Evolutionary conservation across 2,888 invertebrate species (phyloP).

Genomic region (Plagodis dolabraria): DNA sequence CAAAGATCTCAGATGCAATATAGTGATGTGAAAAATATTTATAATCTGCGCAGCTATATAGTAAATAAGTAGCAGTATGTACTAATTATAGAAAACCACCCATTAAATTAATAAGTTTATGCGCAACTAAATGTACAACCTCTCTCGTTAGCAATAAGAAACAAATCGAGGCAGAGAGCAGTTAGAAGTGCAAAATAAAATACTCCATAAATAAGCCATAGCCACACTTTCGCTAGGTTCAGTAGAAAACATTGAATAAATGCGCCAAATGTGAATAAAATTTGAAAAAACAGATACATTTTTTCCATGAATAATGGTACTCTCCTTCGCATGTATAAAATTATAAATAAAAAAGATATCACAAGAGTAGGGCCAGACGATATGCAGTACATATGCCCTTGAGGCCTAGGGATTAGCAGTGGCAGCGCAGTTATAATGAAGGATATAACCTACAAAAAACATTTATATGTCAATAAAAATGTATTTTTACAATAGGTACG

Average conservation of each 20-base stretch:
- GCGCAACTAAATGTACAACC: slow-evolving; percentile 81
- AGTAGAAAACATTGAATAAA: slow-evolving; percentile 77
- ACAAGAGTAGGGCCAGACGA: slow-evolving; percentile 74
- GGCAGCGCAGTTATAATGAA: slow-evolving; percentile 66
- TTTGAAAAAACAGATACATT: slow-evolving; percentile 81
- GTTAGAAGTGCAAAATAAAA: slow-evolving; percentile 72
- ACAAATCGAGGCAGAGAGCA: slow-evolving; percentile 68
- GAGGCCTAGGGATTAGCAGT: slow-evolving; percentile 58
- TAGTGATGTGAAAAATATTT: slow-evolving; percentile 23
- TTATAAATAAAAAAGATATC: slow-evolving; percentile 71
- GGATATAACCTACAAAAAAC: slow-evolving; percentile 68
- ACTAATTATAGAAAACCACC: too few relatives aligned
- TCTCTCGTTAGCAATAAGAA: slow-evolving; percentile 77
- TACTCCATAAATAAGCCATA: slow-evolving; percentile 75
- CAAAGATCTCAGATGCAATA: slow-evolving; percentile 13
- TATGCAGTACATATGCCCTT: slow-evolving; percentile 80
- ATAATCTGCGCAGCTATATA: too few relatives aligned
- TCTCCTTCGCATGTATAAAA: slow-evolving; percentile 71
- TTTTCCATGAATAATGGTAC: slow-evolving; percentile 80
- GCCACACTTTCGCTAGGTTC: slow-evolving; percentile 69
- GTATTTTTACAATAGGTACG: slow-evolving; percentile 9
- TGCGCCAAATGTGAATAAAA: slow-evolving; percentile 77
- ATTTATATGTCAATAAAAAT: slow-evolving; percentile 33
- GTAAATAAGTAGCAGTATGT: too few relatives aligned
- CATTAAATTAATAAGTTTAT: slow-evolving; percentile 37